Conservation (phyloP, 92 coral and sea anemone species). For the Porites evermanni region DNA sequence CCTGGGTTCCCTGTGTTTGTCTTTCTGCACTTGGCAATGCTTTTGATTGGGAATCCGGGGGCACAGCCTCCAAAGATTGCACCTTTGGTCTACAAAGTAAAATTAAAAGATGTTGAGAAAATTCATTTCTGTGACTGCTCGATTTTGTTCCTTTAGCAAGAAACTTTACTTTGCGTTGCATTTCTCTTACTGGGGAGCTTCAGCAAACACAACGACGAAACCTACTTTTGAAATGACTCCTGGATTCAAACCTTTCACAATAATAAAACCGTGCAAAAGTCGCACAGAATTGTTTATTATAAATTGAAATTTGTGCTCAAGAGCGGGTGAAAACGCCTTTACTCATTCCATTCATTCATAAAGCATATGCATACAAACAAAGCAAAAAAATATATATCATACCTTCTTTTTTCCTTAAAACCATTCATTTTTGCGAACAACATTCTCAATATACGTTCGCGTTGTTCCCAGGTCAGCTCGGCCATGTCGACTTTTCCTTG, state of each 20-base stretch:
- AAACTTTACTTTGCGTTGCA: no score
- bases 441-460: constrained; percentile 90
- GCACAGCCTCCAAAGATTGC: constrained; percentile 54
- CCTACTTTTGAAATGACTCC: no score
- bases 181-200: no score
- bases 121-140: neutral
- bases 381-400: neutral
- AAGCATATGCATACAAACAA: neutral
- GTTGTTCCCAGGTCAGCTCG: constrained; percentile 98
- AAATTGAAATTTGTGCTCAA: no score
- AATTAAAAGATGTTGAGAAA: neutral
- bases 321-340: no score
- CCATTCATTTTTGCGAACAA: constrained; percentile 98
- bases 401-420: constrained; percentile 85
- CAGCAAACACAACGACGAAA: no score
- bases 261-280: no score
- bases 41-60: constrained; percentile 45
- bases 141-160: no score
- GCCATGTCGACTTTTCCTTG: constrained; percentile 94
- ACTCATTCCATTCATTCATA: neutral
- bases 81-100: constrained; percentile 46
- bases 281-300: no score
- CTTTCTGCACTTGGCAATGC: constrained; percentile 47
- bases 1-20: constrained; percentile 33
- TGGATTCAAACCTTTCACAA: no score